Conservation (phyloP, 2,888 invertebrate species). For the Ochlodes sylvanus region DNA sequence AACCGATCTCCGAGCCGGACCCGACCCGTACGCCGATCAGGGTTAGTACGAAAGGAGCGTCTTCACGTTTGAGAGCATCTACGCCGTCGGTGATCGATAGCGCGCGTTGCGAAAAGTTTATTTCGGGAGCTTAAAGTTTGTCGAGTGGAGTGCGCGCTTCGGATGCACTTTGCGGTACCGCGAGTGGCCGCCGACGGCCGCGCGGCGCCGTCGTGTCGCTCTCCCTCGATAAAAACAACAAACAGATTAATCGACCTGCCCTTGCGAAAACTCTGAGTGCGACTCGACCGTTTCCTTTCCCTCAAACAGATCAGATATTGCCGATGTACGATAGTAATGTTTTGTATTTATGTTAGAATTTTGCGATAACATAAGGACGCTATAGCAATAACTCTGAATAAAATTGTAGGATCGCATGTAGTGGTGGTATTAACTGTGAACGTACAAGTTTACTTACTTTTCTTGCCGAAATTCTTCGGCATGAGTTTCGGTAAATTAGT, state of each 20-base stretch:
- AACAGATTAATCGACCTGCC: slow-evolving; percentile 80
- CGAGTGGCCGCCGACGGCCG: slow-evolving; percentile 76
- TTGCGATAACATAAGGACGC: slow-evolving; percentile 76
- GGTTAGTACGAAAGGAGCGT: slow-evolving; percentile 72
- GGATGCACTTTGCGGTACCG: slow-evolving; percentile 77
- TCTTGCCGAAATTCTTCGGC: slow-evolving; percentile 49
- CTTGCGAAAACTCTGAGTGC: slow-evolving; percentile 64
- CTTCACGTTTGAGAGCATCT: slow-evolving; percentile 54
- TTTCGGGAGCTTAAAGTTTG: slow-evolving; percentile 75
- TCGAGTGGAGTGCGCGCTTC: slow-evolving; percentile 78
- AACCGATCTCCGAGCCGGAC: slow-evolving; percentile 76
- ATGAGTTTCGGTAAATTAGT: slow-evolving; percentile 4
- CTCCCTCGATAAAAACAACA: slow-evolving; percentile 78
- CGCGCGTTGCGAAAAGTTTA: slow-evolving; percentile 73
- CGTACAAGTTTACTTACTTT: slow-evolving; percentile 72
- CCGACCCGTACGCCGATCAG: slow-evolving; percentile 78
- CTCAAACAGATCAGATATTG: slow-evolving; percentile 53
- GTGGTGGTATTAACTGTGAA: slow-evolving; percentile 79
- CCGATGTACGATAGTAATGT: slow-evolving; percentile 63
- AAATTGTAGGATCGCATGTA: slow-evolving; percentile 83
- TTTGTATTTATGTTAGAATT: slow-evolving; percentile 75
- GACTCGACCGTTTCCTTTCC: slow-evolving; percentile 57
- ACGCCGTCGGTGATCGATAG: slow-evolving; percentile 62
- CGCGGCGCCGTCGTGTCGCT: slow-evolving; percentile 78
- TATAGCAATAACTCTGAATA: slow-evolving; percentile 77